These are phyloP conservation scores for Craseonycteris thonglongyai DNA, from an alignment of 2,113 vertebrate species.

Conservation along the genomic window DNA sequence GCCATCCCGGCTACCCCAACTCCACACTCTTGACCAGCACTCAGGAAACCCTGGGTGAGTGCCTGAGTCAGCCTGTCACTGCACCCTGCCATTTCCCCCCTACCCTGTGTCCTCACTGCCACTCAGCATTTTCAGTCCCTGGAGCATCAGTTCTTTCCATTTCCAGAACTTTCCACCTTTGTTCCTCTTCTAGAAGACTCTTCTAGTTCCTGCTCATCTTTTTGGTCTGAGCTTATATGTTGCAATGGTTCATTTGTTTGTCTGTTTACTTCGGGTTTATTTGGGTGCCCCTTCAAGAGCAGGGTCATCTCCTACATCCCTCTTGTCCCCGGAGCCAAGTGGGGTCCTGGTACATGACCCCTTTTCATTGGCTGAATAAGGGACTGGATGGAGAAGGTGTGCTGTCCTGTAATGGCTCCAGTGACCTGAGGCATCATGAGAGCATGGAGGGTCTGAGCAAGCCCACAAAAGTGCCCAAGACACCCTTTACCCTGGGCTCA, in stretches of 20 bases:
- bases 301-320: not conserved
- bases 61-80: not conserved
- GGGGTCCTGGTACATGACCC: accelerated
- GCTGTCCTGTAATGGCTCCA: not conserved
- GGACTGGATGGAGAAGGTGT: accelerated
- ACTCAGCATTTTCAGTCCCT: accelerated
- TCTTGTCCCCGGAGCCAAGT: not conserved
- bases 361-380: not conserved
- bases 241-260: not conserved
- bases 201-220: not conserved
- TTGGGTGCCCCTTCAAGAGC: not conserved
- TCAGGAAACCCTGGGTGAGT: too few relatives aligned
- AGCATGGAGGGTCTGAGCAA: not conserved
- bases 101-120: not conserved
- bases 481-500: not conserved
- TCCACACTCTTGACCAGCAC: not conserved
- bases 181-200: not conserved
- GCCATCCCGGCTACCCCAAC: too few relatives aligned
- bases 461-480: not conserved
- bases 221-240: not conserved
- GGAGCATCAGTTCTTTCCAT: not conserved
- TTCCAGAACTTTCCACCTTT: not conserved
- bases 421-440: not conserved
- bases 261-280: not conserved
- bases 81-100: accelerated